Base-by-base conservation (phyloP, 1,140 invertebrate species). In the Drosophila sproati region DNA sequence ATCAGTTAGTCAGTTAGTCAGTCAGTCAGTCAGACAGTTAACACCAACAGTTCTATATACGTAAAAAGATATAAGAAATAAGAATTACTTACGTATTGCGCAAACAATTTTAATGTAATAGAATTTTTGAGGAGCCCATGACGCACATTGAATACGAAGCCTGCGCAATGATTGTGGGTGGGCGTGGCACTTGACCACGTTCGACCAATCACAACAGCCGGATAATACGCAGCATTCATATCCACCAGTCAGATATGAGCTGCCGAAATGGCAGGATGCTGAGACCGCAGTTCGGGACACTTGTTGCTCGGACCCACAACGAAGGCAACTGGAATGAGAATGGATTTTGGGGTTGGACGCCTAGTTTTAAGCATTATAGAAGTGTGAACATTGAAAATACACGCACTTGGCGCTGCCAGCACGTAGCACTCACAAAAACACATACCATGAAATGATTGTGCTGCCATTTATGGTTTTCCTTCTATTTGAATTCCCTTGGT, bases 311-410 rank as follows among this genome's bases (percentile, higher is more conserved):
- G 28, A 6, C 32, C 35, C 37, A 10, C 41, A 59, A 32, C 28
- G 45, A 59, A 57, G 47, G 41, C 31, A 51, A 29, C 39, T 7
- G 37, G 35, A 43, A 20, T 32, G 35, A 45, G 31, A 8, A 54
- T 31, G 28, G 32, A 28, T 10, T 45, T 50, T 20, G 55, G n/a
- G 29, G 43, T 41, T 57, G 55, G 55, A 51, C 34, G 35, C 31
- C 54, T 35, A 43, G 12, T 32, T 43, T 45, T 39, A 47, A 20
- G 62, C 39, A 51, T 29, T 41, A 29, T 35, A 68, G 66, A 61
- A 68, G 79, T 70, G 73, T 82, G 76, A 74, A 82, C 88, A 87
- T 80, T 88, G 75, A 86, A 87, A 81, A 86, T 86, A 78, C 86
- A 86, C 82, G 76, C 69, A 82, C 72, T 77, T 68, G 39, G 20